Evolutionary conservation across 2,888 invertebrate genomes (phyloP).

Genomic region (Alloplasta piceator): DNA sequence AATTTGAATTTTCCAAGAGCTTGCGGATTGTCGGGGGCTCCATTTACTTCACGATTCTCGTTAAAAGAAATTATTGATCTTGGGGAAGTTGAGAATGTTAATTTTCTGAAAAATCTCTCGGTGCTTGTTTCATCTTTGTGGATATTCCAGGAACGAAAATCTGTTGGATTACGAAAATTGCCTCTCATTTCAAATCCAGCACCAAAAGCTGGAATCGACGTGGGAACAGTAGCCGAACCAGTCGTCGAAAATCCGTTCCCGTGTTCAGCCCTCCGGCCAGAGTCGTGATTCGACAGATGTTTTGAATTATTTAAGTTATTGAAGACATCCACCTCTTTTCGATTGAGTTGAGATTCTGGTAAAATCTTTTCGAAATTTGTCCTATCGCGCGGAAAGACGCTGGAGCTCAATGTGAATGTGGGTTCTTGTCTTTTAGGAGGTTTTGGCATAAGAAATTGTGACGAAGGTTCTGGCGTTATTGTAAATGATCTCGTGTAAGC

Average conservation of each 20-base stretch:
- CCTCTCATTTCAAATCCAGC: conserved; percentile 37
- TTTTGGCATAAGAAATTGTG: conserved; percentile 15
- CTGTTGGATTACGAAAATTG: conserved; percentile 18
- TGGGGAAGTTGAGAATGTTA: conserved; percentile 4
- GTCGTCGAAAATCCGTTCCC: neutral
- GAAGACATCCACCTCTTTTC: conserved; percentile 6
- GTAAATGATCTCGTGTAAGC: conserved; percentile 57
- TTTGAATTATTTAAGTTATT: conserved; percentile 16
- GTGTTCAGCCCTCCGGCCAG: conserved; percentile 10
- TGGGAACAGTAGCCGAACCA: neutral
- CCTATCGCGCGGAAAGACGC: conserved; percentile 65
- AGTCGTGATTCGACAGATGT: conserved; percentile 8
- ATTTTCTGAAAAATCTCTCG: neutral
- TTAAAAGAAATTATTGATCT: conserved; percentile 12
- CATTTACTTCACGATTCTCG: conserved; percentile 3
- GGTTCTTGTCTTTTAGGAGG: conserved; percentile 58
- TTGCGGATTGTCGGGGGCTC: conserved; percentile 7
- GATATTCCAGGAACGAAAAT: conserved; percentile 26
- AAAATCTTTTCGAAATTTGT: conserved; percentile 28
- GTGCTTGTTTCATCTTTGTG: neutral
- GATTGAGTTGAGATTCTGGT: conserved; percentile 10
- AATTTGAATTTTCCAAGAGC: conserved; percentile 22
- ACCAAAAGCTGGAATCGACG: conserved; percentile 40
- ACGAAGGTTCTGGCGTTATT: conserved; percentile 47
- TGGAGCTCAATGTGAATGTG: conserved; percentile 69